These are phyloP conservation scores for Sclerodermus sp. DNA, from an alignment of 2,888 invertebrate species.

Conservation along the genomic window DNA sequence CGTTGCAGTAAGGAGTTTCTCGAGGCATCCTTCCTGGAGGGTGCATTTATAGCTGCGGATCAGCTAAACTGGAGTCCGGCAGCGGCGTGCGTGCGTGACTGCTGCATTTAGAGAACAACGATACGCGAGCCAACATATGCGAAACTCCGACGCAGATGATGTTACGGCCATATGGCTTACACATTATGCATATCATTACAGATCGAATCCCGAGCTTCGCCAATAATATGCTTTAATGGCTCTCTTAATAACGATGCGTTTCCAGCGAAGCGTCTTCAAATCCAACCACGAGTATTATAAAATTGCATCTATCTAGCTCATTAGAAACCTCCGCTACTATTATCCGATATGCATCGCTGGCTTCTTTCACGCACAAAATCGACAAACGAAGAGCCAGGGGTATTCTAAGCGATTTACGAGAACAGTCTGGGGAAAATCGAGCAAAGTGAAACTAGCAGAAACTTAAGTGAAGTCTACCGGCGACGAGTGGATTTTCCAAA, in stretches of 20 bases:
- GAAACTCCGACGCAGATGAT: conserved; percentile 17
- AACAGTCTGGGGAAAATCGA: too few species aligned
- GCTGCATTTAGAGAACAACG: conserved; percentile 36
- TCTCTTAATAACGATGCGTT: background rate
- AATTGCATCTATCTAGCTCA: too few species aligned
- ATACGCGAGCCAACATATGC: conserved; percentile 36
- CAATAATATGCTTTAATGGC: background rate
- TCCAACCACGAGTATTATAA: too few species aligned
- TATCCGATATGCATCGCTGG: too few species aligned
- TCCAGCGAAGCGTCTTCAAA: background rate
- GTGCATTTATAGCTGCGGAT: too few species aligned
- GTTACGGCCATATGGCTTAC: conserved; percentile 24
- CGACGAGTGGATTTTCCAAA: too few species aligned
- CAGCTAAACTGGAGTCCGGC: conserved; percentile 1
- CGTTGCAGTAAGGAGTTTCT: background rate
- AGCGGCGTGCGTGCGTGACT: conserved; percentile 43
- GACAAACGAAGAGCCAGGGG: too few species aligned
- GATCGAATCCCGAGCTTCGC: conserved; percentile 13
- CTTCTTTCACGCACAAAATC: too few species aligned
- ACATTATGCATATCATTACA: conserved; percentile 21
- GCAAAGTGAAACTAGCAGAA: too few species aligned
- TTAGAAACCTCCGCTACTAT: too few species aligned
- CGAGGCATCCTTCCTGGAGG: background rate
- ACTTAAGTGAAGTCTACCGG: too few species aligned
- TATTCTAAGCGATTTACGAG: too few species aligned